phyloP scores from a whole-genome alignment of 2,888 invertebrate genomes.

The Kryphioiulus occultus region DNA sequence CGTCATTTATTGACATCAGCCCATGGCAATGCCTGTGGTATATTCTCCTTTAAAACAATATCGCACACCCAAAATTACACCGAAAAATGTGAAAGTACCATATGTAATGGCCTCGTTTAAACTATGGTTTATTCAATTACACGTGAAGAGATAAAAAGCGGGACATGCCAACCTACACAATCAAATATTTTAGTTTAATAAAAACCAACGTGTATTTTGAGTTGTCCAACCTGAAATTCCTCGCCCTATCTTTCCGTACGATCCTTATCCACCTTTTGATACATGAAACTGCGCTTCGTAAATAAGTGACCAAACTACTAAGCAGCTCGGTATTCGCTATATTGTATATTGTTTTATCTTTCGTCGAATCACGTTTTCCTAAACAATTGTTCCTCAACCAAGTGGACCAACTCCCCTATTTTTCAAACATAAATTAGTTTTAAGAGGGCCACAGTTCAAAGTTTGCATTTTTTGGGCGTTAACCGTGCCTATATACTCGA shows the following conservation, averaged over 20 bases:
- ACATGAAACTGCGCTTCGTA: slow-evolving; percentile 21
- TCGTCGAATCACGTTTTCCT: background rate
- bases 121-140: slow-evolving; percentile 1
- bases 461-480: slow-evolving; percentile 20
- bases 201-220: background rate
- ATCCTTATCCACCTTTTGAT: slow-evolving; percentile 20
- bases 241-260: background rate
- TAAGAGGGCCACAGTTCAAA: slow-evolving; percentile 31
- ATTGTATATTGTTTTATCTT: background rate
- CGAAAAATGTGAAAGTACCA: background rate
- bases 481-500: background rate
- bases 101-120: background rate
- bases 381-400: slow-evolving; percentile 13
- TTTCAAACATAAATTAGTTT: slow-evolving; percentile 1
- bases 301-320: slow-evolving; percentile 35
- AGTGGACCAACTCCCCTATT: background rate
- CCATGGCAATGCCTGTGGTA: background rate
- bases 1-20: too few species aligned
- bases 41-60: background rate
- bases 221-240: slow-evolving; percentile 24
- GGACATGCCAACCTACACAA: slow-evolving; percentile 15
- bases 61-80: background rate
- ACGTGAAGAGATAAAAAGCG: background rate
- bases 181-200: background rate
- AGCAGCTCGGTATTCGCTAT: background rate